A percentile compares a stretch with the other conserved stretches of the same genome.
Evolutionary conservation across 2,113 vertebrate species (phyloP).

Genomic region (Podarcis raffonei): DNA sequence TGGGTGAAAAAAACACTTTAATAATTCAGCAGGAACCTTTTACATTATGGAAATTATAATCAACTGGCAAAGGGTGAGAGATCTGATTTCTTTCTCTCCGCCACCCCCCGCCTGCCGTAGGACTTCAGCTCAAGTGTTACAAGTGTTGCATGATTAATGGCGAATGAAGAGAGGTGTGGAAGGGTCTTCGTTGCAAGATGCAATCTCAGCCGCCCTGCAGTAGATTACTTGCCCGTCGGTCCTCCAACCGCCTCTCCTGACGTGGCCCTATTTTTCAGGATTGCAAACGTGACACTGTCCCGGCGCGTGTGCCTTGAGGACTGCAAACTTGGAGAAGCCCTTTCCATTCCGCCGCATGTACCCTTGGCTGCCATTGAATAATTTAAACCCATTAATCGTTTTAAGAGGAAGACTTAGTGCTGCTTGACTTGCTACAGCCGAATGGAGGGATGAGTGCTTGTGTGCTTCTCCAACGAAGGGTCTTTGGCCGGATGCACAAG

Average conservation of each 20-base stretch:
- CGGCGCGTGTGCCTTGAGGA: not conserved
- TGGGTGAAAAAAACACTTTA: conserved; percentile 48
- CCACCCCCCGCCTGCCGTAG: conserved; percentile 17
- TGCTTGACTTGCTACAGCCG: conserved; percentile 11
- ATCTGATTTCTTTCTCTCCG: conserved; percentile 45
- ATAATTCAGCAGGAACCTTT: conserved; percentile 69
- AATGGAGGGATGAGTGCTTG: not conserved
- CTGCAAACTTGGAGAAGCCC: not conserved
- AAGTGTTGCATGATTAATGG: conserved; percentile 59
- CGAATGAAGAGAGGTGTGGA: not conserved
- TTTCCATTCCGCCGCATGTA: not conserved
- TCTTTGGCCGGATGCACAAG: not conserved
- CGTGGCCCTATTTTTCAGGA: not conserved
- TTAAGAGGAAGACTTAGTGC: conserved; percentile 36
- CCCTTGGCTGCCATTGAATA: conserved; percentile 48
- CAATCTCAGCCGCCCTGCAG: not conserved
- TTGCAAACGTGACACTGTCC: not conserved
- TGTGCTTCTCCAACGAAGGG: not conserved
- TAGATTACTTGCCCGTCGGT: not conserved
- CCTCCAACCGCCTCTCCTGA: not conserved
- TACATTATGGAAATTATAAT: conserved; percentile 69
- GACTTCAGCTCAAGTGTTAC: conserved; percentile 58
- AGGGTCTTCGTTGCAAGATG: conserved; percentile 4
- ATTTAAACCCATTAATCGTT: conserved; percentile 58
- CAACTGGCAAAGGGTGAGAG: conserved; percentile 59